phyloP scores from a whole-genome alignment of 1,140 invertebrate species.

The Drosophila jambulina region DNA sequence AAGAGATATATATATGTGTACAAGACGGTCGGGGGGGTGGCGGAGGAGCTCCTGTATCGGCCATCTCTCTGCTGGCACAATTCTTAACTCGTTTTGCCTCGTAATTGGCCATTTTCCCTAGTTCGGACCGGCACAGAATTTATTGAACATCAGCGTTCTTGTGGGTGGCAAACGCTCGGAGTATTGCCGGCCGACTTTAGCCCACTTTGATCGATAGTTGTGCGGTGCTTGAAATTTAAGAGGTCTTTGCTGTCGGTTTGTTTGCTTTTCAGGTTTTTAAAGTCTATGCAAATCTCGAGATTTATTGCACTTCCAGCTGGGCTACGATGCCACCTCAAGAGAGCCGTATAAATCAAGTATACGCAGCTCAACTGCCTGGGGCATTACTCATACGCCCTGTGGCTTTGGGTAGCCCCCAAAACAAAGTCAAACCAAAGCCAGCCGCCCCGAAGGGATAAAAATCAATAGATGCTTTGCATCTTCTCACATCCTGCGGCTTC shows the following conservation, averaged over 20 bases:
- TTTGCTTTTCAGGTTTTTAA: slow-evolving; percentile 35
- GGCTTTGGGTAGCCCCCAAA: slow-evolving; percentile 31
- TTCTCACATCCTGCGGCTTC: slow-evolving; percentile 45
- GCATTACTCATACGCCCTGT: slow-evolving; percentile 69
- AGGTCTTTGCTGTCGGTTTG: slow-evolving; percentile 21
- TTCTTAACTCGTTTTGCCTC: slow-evolving; percentile 77
- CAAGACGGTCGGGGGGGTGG: background rate
- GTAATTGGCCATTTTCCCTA: slow-evolving; percentile 79
- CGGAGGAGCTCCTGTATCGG: slow-evolving; percentile 5
- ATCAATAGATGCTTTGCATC: slow-evolving; percentile 70
- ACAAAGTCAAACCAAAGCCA: slow-evolving; percentile 31
- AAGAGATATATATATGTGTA: slow-evolving; percentile 25
- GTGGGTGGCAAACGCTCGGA: slow-evolving; percentile 21
- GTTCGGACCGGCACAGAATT: slow-evolving; percentile 57
- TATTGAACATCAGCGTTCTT: slow-evolving; percentile 70
- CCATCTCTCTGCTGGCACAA: slow-evolving; percentile 53
- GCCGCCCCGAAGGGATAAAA: slow-evolving; percentile 56
- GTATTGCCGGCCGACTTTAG: background rate
- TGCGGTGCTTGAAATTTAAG: slow-evolving; percentile 40
- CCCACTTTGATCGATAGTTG: slow-evolving; percentile 62
- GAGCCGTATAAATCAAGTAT: slow-evolving; percentile 49
- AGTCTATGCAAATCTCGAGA: slow-evolving; percentile 27
- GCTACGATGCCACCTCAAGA: background rate
- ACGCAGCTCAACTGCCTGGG: slow-evolving; percentile 17
- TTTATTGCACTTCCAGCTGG: slow-evolving; percentile 27